Percentiles rank a stretch among this genome's conserved stretches.
phyloP scores from a whole-genome alignment of 2,113 vertebrate species.

The Sphyrna mokarran region DNA sequence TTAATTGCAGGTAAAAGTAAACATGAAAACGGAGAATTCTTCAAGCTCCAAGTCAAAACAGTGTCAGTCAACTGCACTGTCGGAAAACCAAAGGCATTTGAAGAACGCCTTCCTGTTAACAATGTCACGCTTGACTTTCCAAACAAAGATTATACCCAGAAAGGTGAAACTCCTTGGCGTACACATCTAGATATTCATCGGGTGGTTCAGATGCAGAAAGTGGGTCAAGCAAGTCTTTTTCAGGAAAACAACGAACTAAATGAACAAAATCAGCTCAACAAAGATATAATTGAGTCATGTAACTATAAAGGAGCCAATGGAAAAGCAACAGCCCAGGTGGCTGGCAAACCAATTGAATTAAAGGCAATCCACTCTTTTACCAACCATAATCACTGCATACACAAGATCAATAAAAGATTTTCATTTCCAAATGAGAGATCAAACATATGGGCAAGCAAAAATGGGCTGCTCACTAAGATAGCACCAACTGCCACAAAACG shows the following conservation, averaged over 20 bases:
- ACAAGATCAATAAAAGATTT: constrained; percentile 25
- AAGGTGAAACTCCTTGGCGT: constrained; percentile 53
- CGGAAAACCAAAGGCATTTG: constrained; percentile 45
- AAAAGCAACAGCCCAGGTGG: neutral
- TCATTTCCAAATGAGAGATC: constrained; percentile 32
- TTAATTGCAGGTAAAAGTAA: constrained; percentile 45
- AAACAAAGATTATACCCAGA: constrained; percentile 14
- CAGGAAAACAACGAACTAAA: neutral
- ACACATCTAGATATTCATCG: constrained; percentile 61
- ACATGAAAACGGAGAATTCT: constrained; percentile 44
- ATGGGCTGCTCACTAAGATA: constrained; percentile 41
- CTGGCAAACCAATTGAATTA: neutral
- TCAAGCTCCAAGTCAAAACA: constrained; percentile 45
- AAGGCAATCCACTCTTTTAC: neutral
- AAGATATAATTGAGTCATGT: neutral
- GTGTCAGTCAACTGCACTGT: constrained; percentile 54
- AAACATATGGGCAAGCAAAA: constrained; percentile 45
- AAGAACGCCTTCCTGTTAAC: constrained; percentile 44
- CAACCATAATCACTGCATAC: neutral
- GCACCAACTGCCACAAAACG: constrained; percentile 41
- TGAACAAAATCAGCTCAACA: neutral
- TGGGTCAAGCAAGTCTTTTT: neutral
- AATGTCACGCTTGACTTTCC: constrained; percentile 45
- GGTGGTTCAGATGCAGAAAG: constrained; percentile 38
- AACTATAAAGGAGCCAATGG: neutral